Base-by-base conservation (phyloP, 2,797 vertebrate genomes). In the Chlorospingus flavigularis region DNA sequence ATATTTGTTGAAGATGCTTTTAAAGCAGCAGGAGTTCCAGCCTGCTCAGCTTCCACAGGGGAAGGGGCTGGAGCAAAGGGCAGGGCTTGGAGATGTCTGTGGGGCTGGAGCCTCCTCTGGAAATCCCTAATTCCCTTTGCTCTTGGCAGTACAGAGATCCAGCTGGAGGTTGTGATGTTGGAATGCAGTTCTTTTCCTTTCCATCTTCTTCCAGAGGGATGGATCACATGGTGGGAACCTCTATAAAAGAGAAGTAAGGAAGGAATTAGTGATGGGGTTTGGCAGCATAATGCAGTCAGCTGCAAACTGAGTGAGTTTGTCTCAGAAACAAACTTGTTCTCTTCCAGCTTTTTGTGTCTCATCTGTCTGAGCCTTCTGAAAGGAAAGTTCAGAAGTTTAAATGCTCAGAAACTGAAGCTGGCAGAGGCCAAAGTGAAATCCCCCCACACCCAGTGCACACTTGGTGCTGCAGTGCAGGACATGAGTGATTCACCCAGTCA, bases 31-130 rank as follows among this genome's bases (percentile, higher is more conserved):
- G 11, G 80, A 94, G 78, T 24, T 90, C 48, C 47, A 76, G 31
- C 39, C 90, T 74, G 91, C 88, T 86, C 92, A 50, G 57, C 79
- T 75, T 58, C 13, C 2, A 23, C 58, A 25, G 70, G 80, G 88
- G 71, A 72, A 53, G 86, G 23, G n/a, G 86, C 75, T 63, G 83
- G 95, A 95, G 94, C 91, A 94, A 95, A 97, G 97, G 95, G 86
- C 95, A 92, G 10, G 51, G 16, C 88, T 96, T 21, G 75, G 96
- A 89, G 93, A 94, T 39, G 65, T 50, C 10, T 9, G 30, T 31
- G 2, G 2, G 71, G 70, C 75, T 79, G 90, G 76, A 93, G 50
- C 51, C 61, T 95, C 53, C 81, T 91, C 65, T 94, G 86, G 67
- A 91, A 93, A 78, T 66, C 93, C 83, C 90, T 13, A 17, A 94